Conservation (phyloP, 2,113 vertebrate genomes). For the Arizona elegans region DNA sequence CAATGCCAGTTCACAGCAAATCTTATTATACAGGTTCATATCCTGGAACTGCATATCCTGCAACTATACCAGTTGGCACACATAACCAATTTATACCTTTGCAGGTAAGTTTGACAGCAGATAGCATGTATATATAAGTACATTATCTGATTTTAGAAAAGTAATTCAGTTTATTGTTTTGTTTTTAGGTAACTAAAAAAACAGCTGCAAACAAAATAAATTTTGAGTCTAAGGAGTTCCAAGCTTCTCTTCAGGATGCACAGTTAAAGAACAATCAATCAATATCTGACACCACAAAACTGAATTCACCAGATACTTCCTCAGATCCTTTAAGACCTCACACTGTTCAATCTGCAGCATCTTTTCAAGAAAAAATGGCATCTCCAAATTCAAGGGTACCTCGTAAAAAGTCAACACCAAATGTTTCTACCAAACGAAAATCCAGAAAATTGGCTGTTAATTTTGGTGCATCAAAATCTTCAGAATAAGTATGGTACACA, state of each 20-base stretch:
- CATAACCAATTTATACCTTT: conserved; percentile 96
- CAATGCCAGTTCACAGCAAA: conserved; percentile 73
- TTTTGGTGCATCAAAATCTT: conserved; percentile 87
- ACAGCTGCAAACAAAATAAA: conserved; percentile 85
- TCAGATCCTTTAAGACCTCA: conserved; percentile 55
- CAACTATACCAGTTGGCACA: conserved; percentile 73
- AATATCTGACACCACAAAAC: conserved; percentile 48
- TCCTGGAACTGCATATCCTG: conserved; percentile 69
- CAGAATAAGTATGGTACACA: conserved; percentile 76
- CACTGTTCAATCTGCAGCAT: conserved; percentile 51
- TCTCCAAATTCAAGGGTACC: conserved; percentile 56
- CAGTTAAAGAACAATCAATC: conserved; percentile 65
- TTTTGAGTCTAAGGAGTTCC: conserved; percentile 78
- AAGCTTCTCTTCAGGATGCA: conserved; percentile 70
- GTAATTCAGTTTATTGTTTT: conserved; percentile 52
- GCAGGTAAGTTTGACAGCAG: conserved; percentile 76
- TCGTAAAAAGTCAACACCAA: conserved; percentile 70
- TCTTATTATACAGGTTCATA: conserved; percentile 81
- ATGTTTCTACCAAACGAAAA: conserved; percentile 86
- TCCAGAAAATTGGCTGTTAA: conserved; percentile 94
- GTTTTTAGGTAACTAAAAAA: conserved; percentile 95
- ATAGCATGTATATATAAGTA: neutral
- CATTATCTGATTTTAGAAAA: conserved; percentile 23
- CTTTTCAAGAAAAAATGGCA: conserved; percentile 63
- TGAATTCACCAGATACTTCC: conserved; percentile 60